Evolutionary conservation across 2,888 invertebrate species (phyloP).

Genomic region (Notodonta ziczac): DNA sequence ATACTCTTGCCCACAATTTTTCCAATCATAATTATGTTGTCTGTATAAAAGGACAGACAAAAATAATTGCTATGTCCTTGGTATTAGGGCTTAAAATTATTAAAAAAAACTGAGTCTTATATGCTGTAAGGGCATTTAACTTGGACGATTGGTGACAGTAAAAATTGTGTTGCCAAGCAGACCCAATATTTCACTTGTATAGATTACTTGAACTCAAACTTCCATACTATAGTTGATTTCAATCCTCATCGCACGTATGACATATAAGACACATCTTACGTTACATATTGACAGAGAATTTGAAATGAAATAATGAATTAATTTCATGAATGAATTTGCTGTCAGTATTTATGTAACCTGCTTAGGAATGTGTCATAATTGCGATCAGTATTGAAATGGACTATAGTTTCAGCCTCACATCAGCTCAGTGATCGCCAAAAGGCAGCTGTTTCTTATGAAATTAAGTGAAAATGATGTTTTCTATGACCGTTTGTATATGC

Average conservation of each 20-base stretch:
- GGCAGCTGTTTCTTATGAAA: background rate
- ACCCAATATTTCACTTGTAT: background rate
- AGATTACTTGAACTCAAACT: background rate
- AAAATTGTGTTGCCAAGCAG: background rate
- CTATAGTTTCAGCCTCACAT: background rate
- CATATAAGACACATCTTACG: background rate
- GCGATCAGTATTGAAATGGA: no score
- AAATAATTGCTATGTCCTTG: no score
- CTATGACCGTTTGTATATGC: background rate
- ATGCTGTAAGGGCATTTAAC: no score
- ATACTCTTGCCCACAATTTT: no score
- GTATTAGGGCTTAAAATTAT: no score
- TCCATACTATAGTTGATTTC: background rate
- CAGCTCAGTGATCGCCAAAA: conserved; percentile 1
- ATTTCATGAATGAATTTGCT: no score
- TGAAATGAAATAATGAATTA: background rate
- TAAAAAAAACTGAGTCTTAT: no score
- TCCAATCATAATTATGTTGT: no score
- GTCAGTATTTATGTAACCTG: background rate
- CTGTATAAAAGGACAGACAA: no score
- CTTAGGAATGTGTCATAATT: no score
- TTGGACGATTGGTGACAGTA: no score
- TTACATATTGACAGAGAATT: no score
- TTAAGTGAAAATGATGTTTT: conserved; percentile 2
- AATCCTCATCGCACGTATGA: background rate